A percentile compares a stretch with the other conserved stretches of the same genome.
Evolutionary conservation across 2,797 vertebrate species (phyloP).

Genomic region (Mergus octosetaceus): DNA sequence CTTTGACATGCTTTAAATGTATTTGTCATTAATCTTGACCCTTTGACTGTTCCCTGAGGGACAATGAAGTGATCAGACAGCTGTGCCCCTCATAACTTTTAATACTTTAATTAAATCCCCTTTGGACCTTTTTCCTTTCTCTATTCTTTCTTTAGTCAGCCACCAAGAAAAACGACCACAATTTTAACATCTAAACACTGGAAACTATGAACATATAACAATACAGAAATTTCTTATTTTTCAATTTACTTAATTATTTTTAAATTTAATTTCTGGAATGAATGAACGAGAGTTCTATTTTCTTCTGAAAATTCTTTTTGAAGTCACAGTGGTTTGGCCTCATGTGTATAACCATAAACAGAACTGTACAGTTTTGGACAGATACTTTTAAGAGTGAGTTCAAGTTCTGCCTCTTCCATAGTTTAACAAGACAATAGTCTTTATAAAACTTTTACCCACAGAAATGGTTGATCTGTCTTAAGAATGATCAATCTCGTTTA

Average conservation of each 20-base stretch:
- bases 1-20: constrained; percentile 59
- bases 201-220: constrained; percentile 71
- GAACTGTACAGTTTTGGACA: constrained; percentile 62
- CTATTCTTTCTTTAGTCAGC: constrained; percentile 61
- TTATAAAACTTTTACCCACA: constrained; percentile 46
- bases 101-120: constrained; percentile 71
- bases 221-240: constrained; percentile 67
- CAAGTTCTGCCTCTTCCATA: constrained; percentile 60
- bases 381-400: constrained; percentile 49
- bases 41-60: constrained; percentile 58
- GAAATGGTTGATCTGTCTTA: constrained; percentile 32
- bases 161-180: constrained; percentile 53
- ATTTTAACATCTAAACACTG: constrained; percentile 61
- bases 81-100: constrained; percentile 65
- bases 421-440: constrained; percentile 65
- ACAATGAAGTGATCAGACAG: constrained; percentile 64
- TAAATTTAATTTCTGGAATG: constrained; percentile 67
- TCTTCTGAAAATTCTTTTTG: constrained; percentile 63
- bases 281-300: constrained; percentile 69
- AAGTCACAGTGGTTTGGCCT: constrained; percentile 69
- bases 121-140: constrained; percentile 38
- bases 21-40: constrained; percentile 67
- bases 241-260: constrained; percentile 74
- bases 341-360: constrained; percentile 61
- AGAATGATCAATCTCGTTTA: constrained; percentile 13